These are phyloP conservation scores for Telmatherina bonti DNA, from an alignment of 2,797 vertebrate genomes.

Conservation along the genomic window DNA sequence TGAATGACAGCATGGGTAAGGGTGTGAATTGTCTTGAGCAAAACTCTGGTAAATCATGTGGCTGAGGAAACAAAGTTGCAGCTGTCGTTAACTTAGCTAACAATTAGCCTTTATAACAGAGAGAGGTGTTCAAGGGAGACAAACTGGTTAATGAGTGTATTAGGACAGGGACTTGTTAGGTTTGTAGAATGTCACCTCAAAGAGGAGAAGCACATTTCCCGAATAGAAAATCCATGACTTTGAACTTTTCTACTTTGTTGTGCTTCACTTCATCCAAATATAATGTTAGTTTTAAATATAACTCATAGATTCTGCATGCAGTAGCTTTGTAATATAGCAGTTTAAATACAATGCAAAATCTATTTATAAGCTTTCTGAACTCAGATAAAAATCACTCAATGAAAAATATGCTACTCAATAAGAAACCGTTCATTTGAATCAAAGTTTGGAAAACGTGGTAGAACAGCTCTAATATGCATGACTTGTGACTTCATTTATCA, in stretches of 20 bases:
- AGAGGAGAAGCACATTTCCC: conserved; percentile 17
- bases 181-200: conserved; percentile 64
- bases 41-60: conserved; percentile 48
- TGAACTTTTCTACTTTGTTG: neutral
- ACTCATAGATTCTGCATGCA: neutral
- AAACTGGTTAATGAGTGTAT: conserved; percentile 91
- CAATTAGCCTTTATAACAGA: conserved; percentile 86
- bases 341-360: neutral
- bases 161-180: conserved; percentile 66
- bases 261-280: neutral
- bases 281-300: neutral
- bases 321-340: neutral
- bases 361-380: too few species aligned
- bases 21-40: conserved; percentile 46
- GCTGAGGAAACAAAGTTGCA: conserved; percentile 51
- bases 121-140: conserved; percentile 88
- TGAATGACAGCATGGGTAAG: conserved; percentile 54
- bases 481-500: conserved; percentile 32
- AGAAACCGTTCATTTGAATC: neutral
- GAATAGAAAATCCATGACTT: conserved; percentile 7
- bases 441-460: neutral
- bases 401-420: neutral
- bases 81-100: conserved; percentile 80
- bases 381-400: neutral
- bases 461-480: too few species aligned